Conservation (phyloP, 2,113 vertebrate species). For the Probosciger aterrimus region DNA sequence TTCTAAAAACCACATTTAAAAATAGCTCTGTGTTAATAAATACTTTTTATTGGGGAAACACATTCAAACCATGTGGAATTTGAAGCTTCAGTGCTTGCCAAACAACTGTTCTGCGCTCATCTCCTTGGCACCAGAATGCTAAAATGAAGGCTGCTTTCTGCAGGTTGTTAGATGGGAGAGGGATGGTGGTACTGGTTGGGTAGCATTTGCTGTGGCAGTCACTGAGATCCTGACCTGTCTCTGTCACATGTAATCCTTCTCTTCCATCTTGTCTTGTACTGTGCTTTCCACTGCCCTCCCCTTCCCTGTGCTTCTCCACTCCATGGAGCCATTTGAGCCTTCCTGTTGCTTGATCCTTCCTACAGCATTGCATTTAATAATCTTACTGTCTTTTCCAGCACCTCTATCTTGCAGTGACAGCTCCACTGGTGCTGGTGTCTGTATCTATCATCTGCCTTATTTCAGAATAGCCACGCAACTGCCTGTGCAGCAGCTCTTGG, state of each 20-base stretch:
- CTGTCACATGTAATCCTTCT: accelerated
- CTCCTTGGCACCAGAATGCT: not conserved
- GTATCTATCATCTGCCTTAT: not conserved
- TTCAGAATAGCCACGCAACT: not conserved
- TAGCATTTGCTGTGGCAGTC: not conserved
- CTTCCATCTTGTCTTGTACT: not conserved
- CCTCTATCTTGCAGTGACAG: not conserved
- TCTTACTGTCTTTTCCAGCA: not conserved
- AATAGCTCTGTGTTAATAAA: slow-evolving; percentile 31
- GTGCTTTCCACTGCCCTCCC: not conserved
- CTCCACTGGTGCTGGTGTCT: not conserved
- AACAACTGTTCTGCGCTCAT: not conserved
- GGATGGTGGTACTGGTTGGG: not conserved
- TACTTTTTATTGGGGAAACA: slow-evolving; percentile 31
- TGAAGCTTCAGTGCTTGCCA: not conserved
- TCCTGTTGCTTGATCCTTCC: not conserved
- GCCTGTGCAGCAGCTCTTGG: not conserved
- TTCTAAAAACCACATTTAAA: slow-evolving; percentile 33
- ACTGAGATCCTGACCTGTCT: not conserved
- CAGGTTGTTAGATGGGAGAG: not conserved
- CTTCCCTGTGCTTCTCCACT: not conserved
- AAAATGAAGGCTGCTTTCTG: not conserved
- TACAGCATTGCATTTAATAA: not conserved
- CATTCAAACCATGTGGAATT: slow-evolving; percentile 14
- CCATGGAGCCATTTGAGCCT: accelerated